Percentiles rank a stretch among this genome's conserved stretches.
Evolutionary conservation across 1,140 invertebrate species (phyloP).

Genomic region (Pomacea maculata): DNA sequence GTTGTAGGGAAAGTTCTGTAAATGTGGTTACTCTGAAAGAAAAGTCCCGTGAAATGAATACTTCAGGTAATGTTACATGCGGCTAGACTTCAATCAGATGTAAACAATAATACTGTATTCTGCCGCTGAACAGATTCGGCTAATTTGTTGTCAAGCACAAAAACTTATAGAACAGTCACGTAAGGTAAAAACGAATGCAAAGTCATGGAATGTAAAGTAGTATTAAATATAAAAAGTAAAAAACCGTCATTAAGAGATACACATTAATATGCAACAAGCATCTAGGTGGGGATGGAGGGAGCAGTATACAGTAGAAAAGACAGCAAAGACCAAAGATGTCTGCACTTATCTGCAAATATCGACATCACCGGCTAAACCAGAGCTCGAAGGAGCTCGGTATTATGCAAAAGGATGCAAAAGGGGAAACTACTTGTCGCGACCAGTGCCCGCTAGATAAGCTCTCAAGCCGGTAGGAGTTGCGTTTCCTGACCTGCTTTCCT

Average conservation of each 20-base stretch:
- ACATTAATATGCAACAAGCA: neutral
- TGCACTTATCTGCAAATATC: neutral
- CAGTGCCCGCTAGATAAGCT: neutral
- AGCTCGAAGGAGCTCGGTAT: neutral
- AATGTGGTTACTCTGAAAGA: no score
- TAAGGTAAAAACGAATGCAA: no score
- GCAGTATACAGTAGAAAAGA: neutral
- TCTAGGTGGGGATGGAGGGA: neutral
- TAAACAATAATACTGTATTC: no score
- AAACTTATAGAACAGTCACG: no score
- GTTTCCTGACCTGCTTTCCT: slow-evolving; percentile 55
- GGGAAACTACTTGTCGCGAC: neutral
- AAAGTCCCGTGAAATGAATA: no score
- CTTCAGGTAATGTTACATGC: no score
- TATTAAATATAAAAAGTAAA: neutral
- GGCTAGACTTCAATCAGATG: no score
- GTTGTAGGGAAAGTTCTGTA: no score
- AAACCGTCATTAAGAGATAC: neutral
- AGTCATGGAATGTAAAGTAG: no score
- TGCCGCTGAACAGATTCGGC: no score
- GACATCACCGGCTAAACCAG: neutral
- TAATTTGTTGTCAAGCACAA: no score
- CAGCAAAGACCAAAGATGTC: neutral
- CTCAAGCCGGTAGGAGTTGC: neutral
- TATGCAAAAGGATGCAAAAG: neutral